Evolutionary conservation across 2,113 vertebrate species (phyloP).

Genomic region (Hippocampus abdominalis): DNA sequence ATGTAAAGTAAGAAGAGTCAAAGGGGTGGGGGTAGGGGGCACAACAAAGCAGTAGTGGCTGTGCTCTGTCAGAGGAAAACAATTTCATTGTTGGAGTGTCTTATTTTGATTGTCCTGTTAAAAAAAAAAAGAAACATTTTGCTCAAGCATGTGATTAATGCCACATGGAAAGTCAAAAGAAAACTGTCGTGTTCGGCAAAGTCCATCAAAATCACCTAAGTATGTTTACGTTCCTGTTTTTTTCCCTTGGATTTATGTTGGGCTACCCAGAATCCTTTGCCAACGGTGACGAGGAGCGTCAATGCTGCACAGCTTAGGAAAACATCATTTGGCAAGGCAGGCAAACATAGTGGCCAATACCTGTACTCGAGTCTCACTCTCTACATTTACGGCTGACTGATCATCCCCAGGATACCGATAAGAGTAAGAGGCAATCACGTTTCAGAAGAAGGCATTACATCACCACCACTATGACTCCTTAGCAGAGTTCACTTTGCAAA

Average conservation of each 20-base stretch:
- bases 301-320: conserved; percentile 93
- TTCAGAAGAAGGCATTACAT: conserved; percentile 45
- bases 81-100: conserved; percentile 99
- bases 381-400: conserved; percentile 78
- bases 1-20: conserved; percentile 89
- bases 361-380: conserved; percentile 69
- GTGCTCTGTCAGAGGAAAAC: conserved; percentile 99
- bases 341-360: conserved; percentile 86
- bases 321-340: conserved; percentile 91
- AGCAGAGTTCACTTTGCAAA: conserved; percentile 41
- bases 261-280: conserved; percentile 95
- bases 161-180: conserved; percentile 82
- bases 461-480: conserved; percentile 28
- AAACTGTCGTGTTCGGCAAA: conserved; percentile 96
- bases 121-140: conserved; percentile 90
- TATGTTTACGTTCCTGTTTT: conserved; percentile 52
- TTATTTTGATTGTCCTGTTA: conserved; percentile 98
- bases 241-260: conserved; percentile 62
- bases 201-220: conserved; percentile 89
- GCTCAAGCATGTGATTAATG: conserved; percentile 99
- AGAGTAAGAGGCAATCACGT: conserved; percentile 46
- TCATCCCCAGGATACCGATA: conserved; percentile 53
- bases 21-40: conserved; percentile 70
- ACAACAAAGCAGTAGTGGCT: conserved; percentile 98
- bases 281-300: conserved; percentile 98